Base-by-base conservation (phyloP, 2,113 vertebrate genomes). In the Polypterus bichir region DNA sequence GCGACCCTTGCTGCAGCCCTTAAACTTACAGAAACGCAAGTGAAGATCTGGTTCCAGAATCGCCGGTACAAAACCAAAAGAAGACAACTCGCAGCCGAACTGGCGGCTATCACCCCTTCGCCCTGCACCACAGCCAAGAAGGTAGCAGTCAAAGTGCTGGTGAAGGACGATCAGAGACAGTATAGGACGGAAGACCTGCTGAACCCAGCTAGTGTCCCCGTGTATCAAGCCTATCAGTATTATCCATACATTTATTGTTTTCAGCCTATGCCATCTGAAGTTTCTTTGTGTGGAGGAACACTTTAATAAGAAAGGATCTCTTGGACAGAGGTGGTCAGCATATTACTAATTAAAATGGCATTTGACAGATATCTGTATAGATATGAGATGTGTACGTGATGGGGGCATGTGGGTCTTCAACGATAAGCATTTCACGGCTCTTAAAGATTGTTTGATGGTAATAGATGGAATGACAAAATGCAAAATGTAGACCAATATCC, bases 11-110 rank as follows among this genome's bases (percentile, higher is more conserved):
- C 87, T 0, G 76, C 66, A 3, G 74, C 80, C 3, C 81, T 89
- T 48, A 86, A 83, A 62, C 81, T 89, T 55, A 89, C 86, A 4
- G 87, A 89, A 69, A 88, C 83, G 3, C 87, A 88, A 68, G 85
- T 89, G 46, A 89, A 88, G 62, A 89, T 87, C 67, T 89, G 87
- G 87, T 89, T 88, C 66, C 87, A 89, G 71, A 88, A 89, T 74
- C 67, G 86, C 69, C 83, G 86, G 59, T 89, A 88, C 66, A 89
- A 89, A 76, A 88, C 85, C 54, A 89, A 89, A 69, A 81, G 83
- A 63, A 79, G 83, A 1, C 79, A 82, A 64, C 75, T 81, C 62
- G 74, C 73, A 2, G 62, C 72, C 3, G 81, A 84, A 54, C 45
- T 81, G 11, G 63, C 61, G 0, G 68, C 61, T 1, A 72, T 68